A percentile compares a stretch with the other conserved stretches of the same genome.
Evolutionary conservation across 1,140 invertebrate species (phyloP).

Genomic region (Hirudo medicinalis): DNA sequence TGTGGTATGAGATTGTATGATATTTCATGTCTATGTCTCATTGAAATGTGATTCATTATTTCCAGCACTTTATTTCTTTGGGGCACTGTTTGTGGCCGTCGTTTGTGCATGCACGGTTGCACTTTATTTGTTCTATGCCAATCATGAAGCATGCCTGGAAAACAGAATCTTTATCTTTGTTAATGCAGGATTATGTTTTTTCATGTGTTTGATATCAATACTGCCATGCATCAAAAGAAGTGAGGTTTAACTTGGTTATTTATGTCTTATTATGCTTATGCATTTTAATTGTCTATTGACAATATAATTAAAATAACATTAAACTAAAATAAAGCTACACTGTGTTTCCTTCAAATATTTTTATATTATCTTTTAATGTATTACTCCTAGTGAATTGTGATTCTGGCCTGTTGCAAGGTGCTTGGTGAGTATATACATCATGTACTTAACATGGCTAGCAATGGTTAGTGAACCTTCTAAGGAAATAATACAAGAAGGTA

Average conservation of each 20-base stretch:
- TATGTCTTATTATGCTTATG: constrained; percentile 15
- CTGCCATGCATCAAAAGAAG: constrained; percentile 48
- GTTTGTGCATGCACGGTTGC: constrained; percentile 66
- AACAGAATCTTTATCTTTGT: constrained; percentile 95
- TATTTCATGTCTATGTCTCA: background rate
- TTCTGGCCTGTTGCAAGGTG: constrained; percentile 59
- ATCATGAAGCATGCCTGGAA: constrained; percentile 61
- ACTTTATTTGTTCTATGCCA: constrained; percentile 75
- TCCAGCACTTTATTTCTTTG: constrained; percentile 29
- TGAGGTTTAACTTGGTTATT: constrained; percentile 28
- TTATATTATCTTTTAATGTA: too few relatives aligned
- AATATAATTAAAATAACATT: too few relatives aligned
- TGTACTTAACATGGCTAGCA: constrained; percentile 94
- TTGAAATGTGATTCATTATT: constrained; percentile 14
- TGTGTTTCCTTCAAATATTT: too few relatives aligned
- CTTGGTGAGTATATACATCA: constrained; percentile 84
- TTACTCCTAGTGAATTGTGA: constrained; percentile 34
- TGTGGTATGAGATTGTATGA: background rate
- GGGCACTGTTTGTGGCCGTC: constrained; percentile 56
- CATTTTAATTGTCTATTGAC: background rate
- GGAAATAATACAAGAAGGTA: constrained; percentile 18
- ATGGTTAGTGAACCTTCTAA: constrained; percentile 69
- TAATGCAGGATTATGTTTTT: constrained; percentile 77
- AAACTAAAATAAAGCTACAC: too few relatives aligned
- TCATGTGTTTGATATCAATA: constrained; percentile 72